phyloP scores from a whole-genome alignment of 2,888 invertebrate genomes.

The Sarcophaga rosellei region DNA sequence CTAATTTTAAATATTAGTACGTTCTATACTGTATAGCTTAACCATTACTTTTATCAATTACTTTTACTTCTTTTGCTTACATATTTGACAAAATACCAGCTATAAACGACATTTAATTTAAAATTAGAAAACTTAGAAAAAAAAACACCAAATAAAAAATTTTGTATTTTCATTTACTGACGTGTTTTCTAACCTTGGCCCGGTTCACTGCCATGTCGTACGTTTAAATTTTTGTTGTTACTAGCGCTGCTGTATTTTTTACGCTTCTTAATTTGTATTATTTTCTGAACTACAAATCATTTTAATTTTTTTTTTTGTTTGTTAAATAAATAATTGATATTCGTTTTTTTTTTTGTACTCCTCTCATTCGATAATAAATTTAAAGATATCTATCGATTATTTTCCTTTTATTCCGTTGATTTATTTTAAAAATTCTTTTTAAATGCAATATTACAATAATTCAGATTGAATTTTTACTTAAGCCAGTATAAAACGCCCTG shows the following conservation, averaged over 20 bases:
- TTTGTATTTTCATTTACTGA: constrained; percentile 73
- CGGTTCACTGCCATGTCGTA: constrained; percentile 73
- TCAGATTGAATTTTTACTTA: too few relatives aligned
- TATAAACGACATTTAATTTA: constrained; percentile 34
- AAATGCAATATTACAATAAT: too few relatives aligned
- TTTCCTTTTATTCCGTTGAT: constrained; percentile 32
- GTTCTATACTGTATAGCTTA: neutral
- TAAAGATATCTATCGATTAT: constrained; percentile 27
- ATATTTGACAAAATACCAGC: constrained; percentile 27
- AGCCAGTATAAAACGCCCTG: too few relatives aligned
- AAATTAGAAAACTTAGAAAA: constrained; percentile 23
- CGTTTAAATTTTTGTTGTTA: constrained; percentile 17
- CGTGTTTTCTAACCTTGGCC: constrained; percentile 80
- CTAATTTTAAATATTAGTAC: too few relatives aligned
- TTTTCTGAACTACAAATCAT: constrained; percentile 59
- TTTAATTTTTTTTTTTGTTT: constrained; percentile 36
- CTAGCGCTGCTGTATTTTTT: constrained; percentile 17
- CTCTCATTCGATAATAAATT: constrained; percentile 37
- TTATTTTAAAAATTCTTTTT: constrained; percentile 25
- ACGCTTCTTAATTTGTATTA: constrained; percentile 31
- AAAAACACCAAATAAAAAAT: constrained; percentile 53
- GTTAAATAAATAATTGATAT: constrained; percentile 38
- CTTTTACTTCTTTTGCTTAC: constrained; percentile 12
- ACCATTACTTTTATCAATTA: neutral
- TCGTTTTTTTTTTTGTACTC: constrained; percentile 16